These are phyloP conservation scores for Haliclona indistincta DNA, from an alignment of 37 sponge, comb jelly and placozoan genomes.

Conservation along the genomic window DNA sequence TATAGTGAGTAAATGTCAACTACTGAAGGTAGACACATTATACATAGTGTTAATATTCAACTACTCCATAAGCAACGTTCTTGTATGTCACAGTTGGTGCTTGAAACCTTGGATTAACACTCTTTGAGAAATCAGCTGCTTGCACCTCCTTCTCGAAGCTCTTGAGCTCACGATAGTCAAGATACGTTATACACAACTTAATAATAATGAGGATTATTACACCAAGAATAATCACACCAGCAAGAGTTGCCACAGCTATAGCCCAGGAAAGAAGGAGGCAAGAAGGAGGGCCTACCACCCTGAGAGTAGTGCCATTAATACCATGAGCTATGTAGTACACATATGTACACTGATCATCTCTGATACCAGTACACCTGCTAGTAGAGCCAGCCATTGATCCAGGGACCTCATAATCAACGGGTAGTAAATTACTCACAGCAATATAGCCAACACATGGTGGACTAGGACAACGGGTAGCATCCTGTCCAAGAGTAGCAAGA, in stretches of 20 bases:
- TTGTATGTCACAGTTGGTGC: not conserved
- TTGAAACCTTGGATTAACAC: not conserved
- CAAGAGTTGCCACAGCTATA: constrained; percentile 18
- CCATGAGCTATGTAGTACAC: not conserved
- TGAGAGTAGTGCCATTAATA: not conserved
- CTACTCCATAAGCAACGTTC: not conserved
- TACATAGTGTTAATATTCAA: too few species aligned
- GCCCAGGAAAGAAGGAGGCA: constrained; percentile 3
- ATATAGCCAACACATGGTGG: not conserved
- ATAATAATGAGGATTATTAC: constrained; percentile 15
- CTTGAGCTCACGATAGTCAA: constrained; percentile 38
- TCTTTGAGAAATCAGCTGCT: constrained; percentile 32
- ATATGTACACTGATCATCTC: not conserved
- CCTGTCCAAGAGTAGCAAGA: not conserved
- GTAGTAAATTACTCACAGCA: not conserved
- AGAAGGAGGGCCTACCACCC: not conserved
- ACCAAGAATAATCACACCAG: constrained; percentile 27
- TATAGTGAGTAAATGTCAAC: too few species aligned
- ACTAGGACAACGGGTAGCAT: not conserved
- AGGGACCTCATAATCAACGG: not conserved
- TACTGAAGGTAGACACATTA: too few species aligned
- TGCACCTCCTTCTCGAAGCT: constrained; percentile 40
- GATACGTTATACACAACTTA: constrained; percentile 10
- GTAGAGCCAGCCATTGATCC: not conserved
- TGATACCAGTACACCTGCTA: not conserved